These are phyloP conservation scores for Luperina nickerlii DNA, from an alignment of 2,888 invertebrate genomes.

Conservation along the genomic window DNA sequence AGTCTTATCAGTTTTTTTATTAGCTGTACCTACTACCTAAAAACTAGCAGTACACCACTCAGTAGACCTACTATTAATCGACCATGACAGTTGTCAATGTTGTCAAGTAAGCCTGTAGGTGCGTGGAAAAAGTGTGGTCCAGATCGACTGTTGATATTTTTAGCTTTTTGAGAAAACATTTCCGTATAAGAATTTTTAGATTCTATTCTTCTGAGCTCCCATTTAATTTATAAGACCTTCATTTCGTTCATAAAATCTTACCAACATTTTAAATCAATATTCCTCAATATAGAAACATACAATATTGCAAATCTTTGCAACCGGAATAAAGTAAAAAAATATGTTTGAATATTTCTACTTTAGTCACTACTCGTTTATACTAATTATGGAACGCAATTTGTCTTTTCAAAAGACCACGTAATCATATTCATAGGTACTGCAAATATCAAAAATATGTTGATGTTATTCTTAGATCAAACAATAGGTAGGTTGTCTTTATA, in stretches of 20 bases:
- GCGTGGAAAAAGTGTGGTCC: slow-evolving; percentile 39
- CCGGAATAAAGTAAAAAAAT: not conserved
- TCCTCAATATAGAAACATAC: not conserved
- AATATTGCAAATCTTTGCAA: not conserved
- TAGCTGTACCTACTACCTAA: slow-evolving; percentile 18
- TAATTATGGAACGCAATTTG: slow-evolving; percentile 18
- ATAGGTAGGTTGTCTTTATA: not conserved
- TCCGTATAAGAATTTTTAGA: not conserved
- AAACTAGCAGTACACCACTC: slow-evolving; percentile 21
- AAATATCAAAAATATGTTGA: not conserved
- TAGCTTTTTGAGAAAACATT: not conserved
- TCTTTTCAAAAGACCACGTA: slow-evolving; percentile 22
- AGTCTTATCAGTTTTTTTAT: slow-evolving; percentile 38
- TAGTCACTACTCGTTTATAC: not conserved
- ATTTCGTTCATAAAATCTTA: not conserved
- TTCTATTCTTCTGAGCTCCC: not conserved
- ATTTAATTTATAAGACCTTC: not conserved
- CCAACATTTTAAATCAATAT: not conserved
- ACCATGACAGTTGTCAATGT: slow-evolving; percentile 37
- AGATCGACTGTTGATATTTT: not conserved
- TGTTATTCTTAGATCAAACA: not conserved
- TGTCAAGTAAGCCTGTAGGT: slow-evolving; percentile 44
- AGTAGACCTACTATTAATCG: slow-evolving; percentile 11
- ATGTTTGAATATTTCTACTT: not conserved
- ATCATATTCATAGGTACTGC: not conserved